Conservation (phyloP, 2,888 invertebrate species). For the Cataglyphis altisquamis region DNA sequence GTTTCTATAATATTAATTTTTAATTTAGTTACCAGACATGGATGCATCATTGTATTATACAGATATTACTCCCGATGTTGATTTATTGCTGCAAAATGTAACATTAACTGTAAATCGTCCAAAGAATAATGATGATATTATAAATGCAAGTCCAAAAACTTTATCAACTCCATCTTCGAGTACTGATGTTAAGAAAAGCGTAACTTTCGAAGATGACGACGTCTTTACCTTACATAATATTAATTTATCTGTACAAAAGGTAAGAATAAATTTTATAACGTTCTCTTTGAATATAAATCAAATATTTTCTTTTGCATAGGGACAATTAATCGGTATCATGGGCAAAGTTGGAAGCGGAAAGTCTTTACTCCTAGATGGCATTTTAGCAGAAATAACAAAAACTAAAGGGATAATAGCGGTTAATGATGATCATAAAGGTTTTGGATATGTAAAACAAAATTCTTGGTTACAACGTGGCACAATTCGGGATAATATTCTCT, state of each 20-base stretch:
- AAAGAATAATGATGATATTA: slow-evolving; percentile 43
- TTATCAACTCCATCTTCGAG: slow-evolving; percentile 60
- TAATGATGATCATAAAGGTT: slow-evolving; percentile 91
- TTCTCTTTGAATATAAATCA: background rate
- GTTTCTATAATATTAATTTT: slow-evolving; percentile 68
- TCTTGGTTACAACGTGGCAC: slow-evolving; percentile 97
- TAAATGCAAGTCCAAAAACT: slow-evolving; percentile 44
- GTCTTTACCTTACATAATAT: slow-evolving; percentile 85
- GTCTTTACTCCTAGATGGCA: slow-evolving; percentile 93
- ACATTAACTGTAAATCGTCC: slow-evolving; percentile 71
- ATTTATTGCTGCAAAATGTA: slow-evolving; percentile 79
- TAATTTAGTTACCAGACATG: slow-evolving; percentile 88
- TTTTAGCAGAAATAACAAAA: slow-evolving; percentile 94
- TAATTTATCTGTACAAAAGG: slow-evolving; percentile 86
- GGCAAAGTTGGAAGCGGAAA: slow-evolving; percentile 97
- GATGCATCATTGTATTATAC: slow-evolving; percentile 89
- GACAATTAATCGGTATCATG: slow-evolving; percentile 94
- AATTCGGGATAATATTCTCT: slow-evolving; percentile 96
- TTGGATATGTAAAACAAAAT: slow-evolving; percentile 95
- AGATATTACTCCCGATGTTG: slow-evolving; percentile 76
- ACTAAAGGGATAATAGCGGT: slow-evolving; percentile 90
- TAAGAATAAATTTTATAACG: slow-evolving; percentile 79
- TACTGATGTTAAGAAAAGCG: slow-evolving; percentile 69
- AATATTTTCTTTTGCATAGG: slow-evolving; percentile 86
- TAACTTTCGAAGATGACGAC: slow-evolving; percentile 77